phyloP scores from a whole-genome alignment of 1,140 invertebrate species.

The Triops longicaudatus region DNA sequence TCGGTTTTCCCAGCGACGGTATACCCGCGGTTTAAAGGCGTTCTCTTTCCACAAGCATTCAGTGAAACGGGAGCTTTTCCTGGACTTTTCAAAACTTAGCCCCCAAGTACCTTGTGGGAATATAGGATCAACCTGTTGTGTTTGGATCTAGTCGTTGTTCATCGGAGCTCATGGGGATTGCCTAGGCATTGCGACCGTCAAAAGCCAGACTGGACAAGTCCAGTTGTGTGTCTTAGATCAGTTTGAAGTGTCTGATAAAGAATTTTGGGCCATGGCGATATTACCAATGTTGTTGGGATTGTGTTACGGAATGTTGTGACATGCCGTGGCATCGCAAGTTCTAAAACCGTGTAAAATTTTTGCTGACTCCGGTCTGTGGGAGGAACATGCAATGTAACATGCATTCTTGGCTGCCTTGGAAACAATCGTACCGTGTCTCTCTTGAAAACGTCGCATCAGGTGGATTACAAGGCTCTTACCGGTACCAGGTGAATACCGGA shows the following conservation, averaged over 20 bases:
- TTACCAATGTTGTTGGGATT: no score
- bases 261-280: not conserved
- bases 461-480: constrained; percentile 5
- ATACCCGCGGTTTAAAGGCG: not conserved
- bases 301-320: not conserved
- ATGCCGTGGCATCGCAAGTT: not conserved
- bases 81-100: not conserved
- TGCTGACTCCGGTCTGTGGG: not conserved
- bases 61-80: not conserved
- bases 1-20: not conserved
- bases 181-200: not conserved
- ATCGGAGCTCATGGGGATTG: not conserved
- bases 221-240: not conserved
- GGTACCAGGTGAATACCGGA: constrained; percentile 14
- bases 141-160: not conserved
- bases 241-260: no score
- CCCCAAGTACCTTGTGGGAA: not conserved
- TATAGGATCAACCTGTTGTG: not conserved
- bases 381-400: not conserved
- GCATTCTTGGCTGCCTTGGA: constrained; percentile 11
- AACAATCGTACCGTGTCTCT: constrained; percentile 6
- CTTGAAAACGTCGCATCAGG: not conserved
- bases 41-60: not conserved
- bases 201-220: not conserved
- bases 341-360: not conserved